Evolutionary conservation across 2,113 vertebrate species (phyloP).

Genomic region (Psittacula cyanocephala): DNA sequence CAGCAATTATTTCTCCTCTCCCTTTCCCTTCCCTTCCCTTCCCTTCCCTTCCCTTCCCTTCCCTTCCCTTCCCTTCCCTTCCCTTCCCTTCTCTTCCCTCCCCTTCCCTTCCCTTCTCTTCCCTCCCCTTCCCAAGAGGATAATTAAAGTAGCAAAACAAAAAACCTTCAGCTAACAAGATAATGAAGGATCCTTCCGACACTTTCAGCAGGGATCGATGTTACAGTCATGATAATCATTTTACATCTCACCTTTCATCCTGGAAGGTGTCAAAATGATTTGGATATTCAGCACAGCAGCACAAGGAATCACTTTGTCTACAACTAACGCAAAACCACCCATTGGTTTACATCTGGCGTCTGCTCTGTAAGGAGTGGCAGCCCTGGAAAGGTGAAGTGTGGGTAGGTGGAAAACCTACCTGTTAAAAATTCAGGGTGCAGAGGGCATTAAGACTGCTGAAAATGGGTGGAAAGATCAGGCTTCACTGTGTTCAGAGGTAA

Average conservation of each 20-base stretch:
- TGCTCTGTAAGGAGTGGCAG: background rate
- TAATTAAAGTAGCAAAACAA: constrained; percentile 20
- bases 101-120: too few species aligned
- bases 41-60: too few species aligned
- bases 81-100: too few species aligned
- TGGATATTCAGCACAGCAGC: background rate
- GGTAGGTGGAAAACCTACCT: background rate
- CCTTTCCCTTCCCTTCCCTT: background rate
- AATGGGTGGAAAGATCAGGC: background rate
- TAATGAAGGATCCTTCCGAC: background rate
- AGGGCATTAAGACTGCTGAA: background rate
- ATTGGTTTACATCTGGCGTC: background rate
- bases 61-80: background rate
- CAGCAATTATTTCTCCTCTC: background rate
- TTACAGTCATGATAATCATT: background rate
- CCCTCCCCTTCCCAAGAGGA: background rate
- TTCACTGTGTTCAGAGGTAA: background rate
- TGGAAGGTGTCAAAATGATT: background rate
- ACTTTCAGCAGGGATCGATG: background rate
- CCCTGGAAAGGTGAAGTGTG: background rate
- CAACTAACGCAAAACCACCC: background rate
- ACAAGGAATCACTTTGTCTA: background rate
- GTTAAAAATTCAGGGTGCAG: background rate
- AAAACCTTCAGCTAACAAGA: background rate
- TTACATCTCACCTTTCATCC: background rate